These are phyloP conservation scores for Ailuropoda melanoleuca DNA, from an alignment of 2,113 vertebrate genomes.

Conservation along the genomic window DNA sequence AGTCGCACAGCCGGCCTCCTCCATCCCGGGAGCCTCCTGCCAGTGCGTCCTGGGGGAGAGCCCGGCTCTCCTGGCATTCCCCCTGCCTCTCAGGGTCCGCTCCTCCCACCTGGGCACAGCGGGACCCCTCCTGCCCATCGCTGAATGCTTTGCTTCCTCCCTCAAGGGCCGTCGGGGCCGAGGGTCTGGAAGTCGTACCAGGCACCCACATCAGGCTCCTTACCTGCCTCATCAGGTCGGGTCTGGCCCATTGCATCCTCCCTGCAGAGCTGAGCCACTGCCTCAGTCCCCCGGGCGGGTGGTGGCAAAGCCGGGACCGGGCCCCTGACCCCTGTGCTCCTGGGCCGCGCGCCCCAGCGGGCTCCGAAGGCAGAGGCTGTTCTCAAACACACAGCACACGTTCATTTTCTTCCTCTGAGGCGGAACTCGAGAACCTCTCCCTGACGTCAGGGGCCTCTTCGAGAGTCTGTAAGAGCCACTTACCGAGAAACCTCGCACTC, in stretches of 20 bases:
- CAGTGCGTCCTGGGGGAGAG: background rate
- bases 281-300: fast-evolving
- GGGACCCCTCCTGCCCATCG: fast-evolving
- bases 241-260: background rate
- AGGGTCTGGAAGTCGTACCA: background rate
- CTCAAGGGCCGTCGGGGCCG: background rate
- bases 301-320: background rate
- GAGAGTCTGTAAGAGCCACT: background rate
- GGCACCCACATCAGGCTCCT: background rate
- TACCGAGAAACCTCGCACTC: background rate
- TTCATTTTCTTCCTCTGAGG: background rate
- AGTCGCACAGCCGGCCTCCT: background rate
- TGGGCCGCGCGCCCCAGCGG: background rate
- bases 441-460: background rate
- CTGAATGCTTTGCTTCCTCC: background rate
- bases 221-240: background rate
- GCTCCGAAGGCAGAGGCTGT: background rate
- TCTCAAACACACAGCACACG: background rate
- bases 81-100: background rate
- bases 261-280: background rate
- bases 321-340: background rate
- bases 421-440: background rate
- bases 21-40: background rate
- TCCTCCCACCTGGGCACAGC: background rate
- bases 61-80: background rate